Conservation (phyloP, 1,140 invertebrate genomes). For the Drosophila nebulosa region DNA sequence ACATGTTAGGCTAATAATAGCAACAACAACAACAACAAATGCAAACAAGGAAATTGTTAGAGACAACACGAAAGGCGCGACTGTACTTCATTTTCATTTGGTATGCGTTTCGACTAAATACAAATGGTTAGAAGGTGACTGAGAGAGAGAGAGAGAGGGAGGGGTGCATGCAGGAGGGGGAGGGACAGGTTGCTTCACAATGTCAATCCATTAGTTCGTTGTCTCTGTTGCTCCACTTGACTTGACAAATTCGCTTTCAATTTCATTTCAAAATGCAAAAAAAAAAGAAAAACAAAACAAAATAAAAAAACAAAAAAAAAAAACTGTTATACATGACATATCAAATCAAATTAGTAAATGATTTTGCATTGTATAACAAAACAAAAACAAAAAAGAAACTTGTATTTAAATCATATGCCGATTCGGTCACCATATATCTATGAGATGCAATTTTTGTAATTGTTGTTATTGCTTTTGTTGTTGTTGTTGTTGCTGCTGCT, state of each 20-base stretch:
- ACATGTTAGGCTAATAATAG: slow-evolving; percentile 53
- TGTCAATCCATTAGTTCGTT: slow-evolving; percentile 36
- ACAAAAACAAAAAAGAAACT: background rate
- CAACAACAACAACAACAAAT: slow-evolving; percentile 29
- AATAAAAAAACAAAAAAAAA: background rate
- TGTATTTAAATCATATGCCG: slow-evolving; percentile 8
- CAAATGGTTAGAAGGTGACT: background rate
- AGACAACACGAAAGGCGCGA: slow-evolving; percentile 49
- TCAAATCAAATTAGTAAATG: slow-evolving; percentile 6
- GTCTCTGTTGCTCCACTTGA: slow-evolving; percentile 27
- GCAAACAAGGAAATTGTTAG: slow-evolving; percentile 66
- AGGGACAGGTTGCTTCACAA: background rate
- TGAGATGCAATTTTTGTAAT: slow-evolving; percentile 49
- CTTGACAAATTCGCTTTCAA: slow-evolving; percentile 62
- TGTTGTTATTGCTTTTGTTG: too few relatives aligned
- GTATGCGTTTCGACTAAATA: slow-evolving; percentile 25
- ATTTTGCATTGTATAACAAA: slow-evolving; percentile 9
- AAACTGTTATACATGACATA: slow-evolving; percentile 43
- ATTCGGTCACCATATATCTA: background rate
- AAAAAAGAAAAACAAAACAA: background rate
- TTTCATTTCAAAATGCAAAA: slow-evolving; percentile 40
- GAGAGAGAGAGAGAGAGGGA: background rate
- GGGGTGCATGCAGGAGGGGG: background rate
- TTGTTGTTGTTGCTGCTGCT: slow-evolving; percentile 17
- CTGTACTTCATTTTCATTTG: slow-evolving; percentile 61